Base-by-base conservation (phyloP, 2,113 vertebrate species). In the Anhinga rufa region DNA sequence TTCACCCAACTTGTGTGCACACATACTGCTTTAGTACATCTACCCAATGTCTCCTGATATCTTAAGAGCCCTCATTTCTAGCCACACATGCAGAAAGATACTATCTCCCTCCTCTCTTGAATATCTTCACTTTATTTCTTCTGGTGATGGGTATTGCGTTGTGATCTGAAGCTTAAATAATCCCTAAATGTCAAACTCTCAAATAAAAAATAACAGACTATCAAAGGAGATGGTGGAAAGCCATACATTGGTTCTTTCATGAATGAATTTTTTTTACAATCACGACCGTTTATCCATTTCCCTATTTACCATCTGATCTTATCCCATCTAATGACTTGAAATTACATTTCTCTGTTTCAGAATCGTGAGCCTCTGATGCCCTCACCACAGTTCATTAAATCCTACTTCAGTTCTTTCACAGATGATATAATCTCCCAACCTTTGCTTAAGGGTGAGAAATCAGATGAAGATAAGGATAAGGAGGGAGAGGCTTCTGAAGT, bases 331-430 rank as follows among this genome's bases (percentile, higher is more conserved):
- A 57, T 77, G 75, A 86, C 62, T n/a, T 75, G 57, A 81, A 84
- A 46, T 93, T 64, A 34, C 46, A 24, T 82, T 94, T 90, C 52
- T 93, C n/a, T 94, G 24, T 95, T 98, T 70, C 97, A 99, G 99
- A 99, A 99, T 96, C 99, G 99, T 62, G 99, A 99, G 93, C 99
- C 99, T 42, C 98, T 99, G 98, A 99, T 99, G 99, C 99, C 99
- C 58, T 99, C 99, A 12, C 99, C 99, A 87, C 99, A 99, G 98
- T 99, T 99, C 97, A 99, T 99, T 97, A 99, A 99, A 96, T 99
- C 99, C 74, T 99, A 99, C 98, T 99, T 99, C 94, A 99, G 99
- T 98, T 99, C 99, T 42, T 99, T 99, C 98, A 99, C 99, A 5
- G 99, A 99, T 92, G 99, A 99, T 98, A 99, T 99, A 48, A 99